These are phyloP conservation scores for Holothuria glaberrima DNA, from an alignment of 35 echinoderm and acorn worm genomes.

Conservation along the genomic window DNA sequence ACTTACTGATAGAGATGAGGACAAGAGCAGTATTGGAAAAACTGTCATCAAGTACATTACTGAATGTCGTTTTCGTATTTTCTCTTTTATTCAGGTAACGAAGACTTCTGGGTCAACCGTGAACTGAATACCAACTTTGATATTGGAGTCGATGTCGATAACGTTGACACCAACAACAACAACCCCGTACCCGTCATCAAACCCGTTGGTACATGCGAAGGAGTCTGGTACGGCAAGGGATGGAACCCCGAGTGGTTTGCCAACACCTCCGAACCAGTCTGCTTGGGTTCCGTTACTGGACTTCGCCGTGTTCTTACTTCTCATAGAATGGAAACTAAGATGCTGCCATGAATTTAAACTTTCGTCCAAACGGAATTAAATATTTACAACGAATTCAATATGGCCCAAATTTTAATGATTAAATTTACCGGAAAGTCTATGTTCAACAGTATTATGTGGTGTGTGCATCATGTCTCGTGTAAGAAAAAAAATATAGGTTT, in stretches of 20 bases:
- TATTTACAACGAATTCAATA: too few species aligned
- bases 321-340: constrained; percentile 19
- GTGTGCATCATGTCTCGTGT: too few species aligned
- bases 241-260: constrained; percentile 85
- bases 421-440: too few species aligned
- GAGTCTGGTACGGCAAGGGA: constrained; percentile 62
- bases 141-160: not conserved
- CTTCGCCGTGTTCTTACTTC: constrained; percentile 26
- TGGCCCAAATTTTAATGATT: too few species aligned
- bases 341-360: constrained; percentile 25
- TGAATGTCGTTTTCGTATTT: not conserved
- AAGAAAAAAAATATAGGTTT: too few species aligned
- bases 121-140: constrained; percentile 53
- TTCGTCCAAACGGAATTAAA: too few species aligned
- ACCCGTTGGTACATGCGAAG: constrained; percentile 62
- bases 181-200: not conserved
- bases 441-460: too few species aligned
- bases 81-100: constrained; percentile 56
- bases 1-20: too few species aligned
- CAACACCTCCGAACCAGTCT: constrained; percentile 12
- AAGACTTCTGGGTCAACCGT: constrained; percentile 59
- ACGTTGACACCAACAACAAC: not conserved
- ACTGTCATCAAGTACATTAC: not conserved
- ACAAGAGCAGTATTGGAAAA: not conserved
- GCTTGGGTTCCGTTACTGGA: constrained; percentile 39